Evolutionary conservation across 2,888 invertebrate genomes (phyloP), one percentile per base, ranked within the genome.

Genomic region (Cartodere bifasciata): DNA sequence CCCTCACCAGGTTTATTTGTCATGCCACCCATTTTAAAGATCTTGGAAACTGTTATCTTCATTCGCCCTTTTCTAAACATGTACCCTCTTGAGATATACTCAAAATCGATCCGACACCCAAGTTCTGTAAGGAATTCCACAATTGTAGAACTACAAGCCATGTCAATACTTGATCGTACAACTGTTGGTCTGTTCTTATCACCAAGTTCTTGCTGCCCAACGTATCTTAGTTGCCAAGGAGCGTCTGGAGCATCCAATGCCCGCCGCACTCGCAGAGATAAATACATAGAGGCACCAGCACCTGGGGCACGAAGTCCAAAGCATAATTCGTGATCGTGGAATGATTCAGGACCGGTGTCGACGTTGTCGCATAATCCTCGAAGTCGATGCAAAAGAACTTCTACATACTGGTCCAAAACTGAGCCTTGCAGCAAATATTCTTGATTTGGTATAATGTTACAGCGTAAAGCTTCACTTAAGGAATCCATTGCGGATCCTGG

Each of bases 51-150:
- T 1, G 90, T 91, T 12, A 94, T 84, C 61, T 95, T 95, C 88
- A 95, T 91, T 36, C 92, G 70, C 1, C 94, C 95, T 61, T 95
- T 95, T 34, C 91, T 72, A 51, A 94, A 94, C 80, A 94, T 86
- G 51, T 84, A 91, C 10, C 78, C 95, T 61, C 90, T 78, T 1
- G 86, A 78, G 44, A 88, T 82, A 53, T 87, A 94, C 61, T 95
- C 94, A 67, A 88, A 92, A 53, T 95, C 94, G 38, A 91, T 66
- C 34, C 85, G 67, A 48, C 85, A 87, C 0, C 94, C 94, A 41
- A 94, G 67, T 63, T 94, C 94, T 38, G 80, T 85, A 0, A 95
- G 70, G 52, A 92, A 95, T 42, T 91, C 88, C 1, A 87, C 76
- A 6, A 94, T 76, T 50, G 88, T 86, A 12, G 79, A 79, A 46